Percentiles rank a stretch among this genome's conserved stretches.
Conservation (phyloP, 2,888 invertebrate species). For the Himalopsyche kuldschensis region DNA sequence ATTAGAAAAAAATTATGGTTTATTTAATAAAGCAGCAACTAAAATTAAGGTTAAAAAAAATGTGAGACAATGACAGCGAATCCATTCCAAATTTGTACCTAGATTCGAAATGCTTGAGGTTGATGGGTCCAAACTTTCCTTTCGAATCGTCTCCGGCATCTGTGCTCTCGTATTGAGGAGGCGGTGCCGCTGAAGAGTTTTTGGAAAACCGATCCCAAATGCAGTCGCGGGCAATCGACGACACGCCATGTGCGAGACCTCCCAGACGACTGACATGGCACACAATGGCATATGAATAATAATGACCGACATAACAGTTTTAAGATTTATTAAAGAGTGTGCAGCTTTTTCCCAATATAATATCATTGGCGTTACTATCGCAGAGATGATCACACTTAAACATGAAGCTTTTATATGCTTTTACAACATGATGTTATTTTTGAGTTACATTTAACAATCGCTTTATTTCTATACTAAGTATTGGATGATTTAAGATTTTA, state of each 20-base stretch:
- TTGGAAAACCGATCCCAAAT: conserved; percentile 58
- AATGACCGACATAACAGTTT: not conserved
- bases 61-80: not conserved
- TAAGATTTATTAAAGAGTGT: not conserved
- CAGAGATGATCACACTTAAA: too few relatives aligned
- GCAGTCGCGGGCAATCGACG: conserved; percentile 69
- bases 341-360: not conserved
- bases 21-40: not conserved
- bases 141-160: conserved; percentile 42
- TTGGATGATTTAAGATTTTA: too few relatives aligned
- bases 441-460: too few relatives aligned
- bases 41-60: not conserved
- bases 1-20: too few relatives aligned
- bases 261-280: conserved; percentile 62
- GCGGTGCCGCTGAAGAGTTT: conserved; percentile 33
- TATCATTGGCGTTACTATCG: too few relatives aligned
- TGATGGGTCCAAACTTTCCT: conserved; percentile 54
- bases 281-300: not conserved
- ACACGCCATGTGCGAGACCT: conserved; percentile 71
- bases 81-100: conserved; percentile 51
- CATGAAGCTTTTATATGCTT: too few relatives aligned
- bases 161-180: conserved; percentile 51
- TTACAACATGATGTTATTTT: too few relatives aligned
- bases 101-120: conserved; percentile 68
- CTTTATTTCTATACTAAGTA: too few relatives aligned